Evolutionary conservation across 2,113 vertebrate genomes (phyloP), one percentile per base, ranked within the genome.

Genomic region (Oreochromis tanganicae): DNA sequence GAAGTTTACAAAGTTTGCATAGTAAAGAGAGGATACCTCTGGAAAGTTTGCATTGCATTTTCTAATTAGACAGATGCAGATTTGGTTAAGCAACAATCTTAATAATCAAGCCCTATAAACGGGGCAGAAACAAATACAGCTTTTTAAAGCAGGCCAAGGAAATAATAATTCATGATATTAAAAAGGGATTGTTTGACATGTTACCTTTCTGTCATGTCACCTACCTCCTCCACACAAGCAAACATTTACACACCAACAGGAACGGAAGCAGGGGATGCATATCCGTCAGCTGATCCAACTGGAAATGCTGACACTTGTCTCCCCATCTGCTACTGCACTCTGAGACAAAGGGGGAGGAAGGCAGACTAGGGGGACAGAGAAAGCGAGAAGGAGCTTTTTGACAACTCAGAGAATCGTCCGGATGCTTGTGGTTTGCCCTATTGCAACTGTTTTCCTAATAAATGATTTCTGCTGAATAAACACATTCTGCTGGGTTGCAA

Each of bases 241-340:
- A 38, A 32, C 84, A 36, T 78, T 81, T 88, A 87, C 54, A 63
- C 84, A 88, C 84, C 5, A 56, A 81, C 59, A 88, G 78, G 81
- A 90, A 81, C 84, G 84, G 91, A 94, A 92, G 88, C 82, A 91
- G 56, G 54, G 88, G 88, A 92, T 91, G 87, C 89, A 91, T 91
- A 91, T 92, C 88, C 16, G 92, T 94, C 91, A 95, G 92, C 95
- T 95, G 94, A 95, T 94, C 90, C 89, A 82, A 83, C 82, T 90
- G 91, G 90, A 95, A 94, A 90, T 83, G 93, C 91, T 94, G 90
- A 95, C 93, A 89, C 85, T 38, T 83, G 82, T 83, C 92, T 89
- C 86, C 88, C 88, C 80, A 87, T 91, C 87, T 94, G 92, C 85
- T 57, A 4, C 83, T 78, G 87, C 85, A 82, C 73, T 83, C 85